phyloP scores from a whole-genome alignment of 2,888 invertebrate genomes.

The Diarsia dahlii region DNA sequence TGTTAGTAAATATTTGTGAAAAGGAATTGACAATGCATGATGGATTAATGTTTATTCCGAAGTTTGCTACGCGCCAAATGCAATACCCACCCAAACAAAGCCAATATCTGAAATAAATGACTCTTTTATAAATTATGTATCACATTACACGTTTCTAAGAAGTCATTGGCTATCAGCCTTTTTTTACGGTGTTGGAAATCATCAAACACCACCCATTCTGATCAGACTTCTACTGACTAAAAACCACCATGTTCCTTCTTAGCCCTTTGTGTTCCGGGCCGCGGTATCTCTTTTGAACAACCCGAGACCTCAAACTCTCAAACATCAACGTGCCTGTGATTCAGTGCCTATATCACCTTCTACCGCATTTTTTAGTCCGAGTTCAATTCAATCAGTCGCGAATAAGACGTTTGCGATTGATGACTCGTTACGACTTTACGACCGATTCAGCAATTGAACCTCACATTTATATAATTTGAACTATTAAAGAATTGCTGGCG shows the following conservation, averaged over 20 bases:
- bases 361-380: background rate
- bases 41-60: background rate
- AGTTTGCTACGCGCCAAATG: background rate
- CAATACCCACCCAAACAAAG: no score
- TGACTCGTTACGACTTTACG: constrained; percentile 17
- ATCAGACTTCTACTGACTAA: no score
- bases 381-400: constrained; percentile 20
- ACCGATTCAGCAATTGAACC: constrained; percentile 38
- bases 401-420: constrained; percentile 42
- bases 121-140: no score
- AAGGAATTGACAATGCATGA: constrained; percentile 7
- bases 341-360: background rate
- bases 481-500: constrained; percentile 29
- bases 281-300: no score
- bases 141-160: no score
- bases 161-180: no score
- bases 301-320: background rate
- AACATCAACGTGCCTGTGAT: background rate
- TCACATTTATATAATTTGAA: constrained; percentile 42
- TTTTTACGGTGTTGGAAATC: no score
- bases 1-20: background rate
- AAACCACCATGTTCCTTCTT: no score
- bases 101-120: no score
- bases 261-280: no score
- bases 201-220: no score